A percentile compares a stretch with the other conserved stretches of the same genome.
These are phyloP conservation scores for Gorsachius magnificus DNA, from an alignment of 2,797 vertebrate genomes.

Conservation along the genomic window DNA sequence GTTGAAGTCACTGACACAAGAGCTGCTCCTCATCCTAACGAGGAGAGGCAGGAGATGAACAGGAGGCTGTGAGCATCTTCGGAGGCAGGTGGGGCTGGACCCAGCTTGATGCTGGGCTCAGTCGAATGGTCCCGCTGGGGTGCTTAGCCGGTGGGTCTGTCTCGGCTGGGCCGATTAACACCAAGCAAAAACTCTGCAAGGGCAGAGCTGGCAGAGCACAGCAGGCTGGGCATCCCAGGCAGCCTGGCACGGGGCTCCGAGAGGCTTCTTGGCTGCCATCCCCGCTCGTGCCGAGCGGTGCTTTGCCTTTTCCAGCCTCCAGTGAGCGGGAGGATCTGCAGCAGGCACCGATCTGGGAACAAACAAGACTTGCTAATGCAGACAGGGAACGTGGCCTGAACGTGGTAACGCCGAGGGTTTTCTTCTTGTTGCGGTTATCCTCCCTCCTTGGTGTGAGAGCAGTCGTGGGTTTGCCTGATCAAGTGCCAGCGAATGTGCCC, in stretches of 20 bases:
- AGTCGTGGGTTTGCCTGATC: not conserved
- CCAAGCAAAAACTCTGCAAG: not conserved
- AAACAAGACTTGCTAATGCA: not conserved
- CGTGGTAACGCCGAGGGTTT: not conserved
- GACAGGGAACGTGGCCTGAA: not conserved
- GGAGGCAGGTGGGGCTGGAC: not conserved
- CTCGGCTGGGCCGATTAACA: not conserved
- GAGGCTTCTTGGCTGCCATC: not conserved
- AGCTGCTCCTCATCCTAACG: not conserved
- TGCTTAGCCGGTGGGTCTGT: rapidly evolving
- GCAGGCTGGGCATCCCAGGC: not conserved
- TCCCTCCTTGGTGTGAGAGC: not conserved
- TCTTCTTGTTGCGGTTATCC: rapidly evolving
- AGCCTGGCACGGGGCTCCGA: not conserved
- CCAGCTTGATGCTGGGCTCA: not conserved
- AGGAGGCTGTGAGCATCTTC: not conserved
- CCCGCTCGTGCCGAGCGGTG: rapidly evolving
- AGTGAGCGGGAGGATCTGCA: not conserved
- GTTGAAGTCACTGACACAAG: not conserved
- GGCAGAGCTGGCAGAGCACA: not conserved
- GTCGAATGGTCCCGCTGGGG: not conserved
- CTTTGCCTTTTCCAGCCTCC: not conserved
- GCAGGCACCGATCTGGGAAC: not conserved
- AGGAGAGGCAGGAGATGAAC: not conserved
- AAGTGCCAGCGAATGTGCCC: not conserved